These are phyloP conservation scores for Aphelocoma coerulescens DNA, from an alignment of 2,113 vertebrate genomes.

Conservation along the genomic window DNA sequence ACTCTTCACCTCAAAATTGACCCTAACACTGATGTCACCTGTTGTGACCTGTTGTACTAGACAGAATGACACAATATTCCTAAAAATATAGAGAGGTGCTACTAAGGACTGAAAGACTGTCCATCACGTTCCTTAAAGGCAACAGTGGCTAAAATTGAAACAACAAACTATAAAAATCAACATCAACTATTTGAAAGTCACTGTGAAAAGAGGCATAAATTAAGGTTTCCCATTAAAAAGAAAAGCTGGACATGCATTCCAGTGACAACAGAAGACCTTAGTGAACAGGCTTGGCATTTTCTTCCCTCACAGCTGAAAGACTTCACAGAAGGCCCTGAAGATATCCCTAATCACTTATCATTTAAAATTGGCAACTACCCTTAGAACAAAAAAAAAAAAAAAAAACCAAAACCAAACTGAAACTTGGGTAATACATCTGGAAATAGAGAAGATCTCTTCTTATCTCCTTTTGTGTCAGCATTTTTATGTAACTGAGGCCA, in stretches of 20 bases:
- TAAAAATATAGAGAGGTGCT: not conserved
- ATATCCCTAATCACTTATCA: not conserved
- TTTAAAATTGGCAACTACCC: not conserved
- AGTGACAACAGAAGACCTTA: not conserved
- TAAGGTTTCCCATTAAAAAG: not conserved
- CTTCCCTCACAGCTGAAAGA: not conserved
- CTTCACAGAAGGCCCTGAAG: not conserved
- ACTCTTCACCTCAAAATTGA: not conserved
- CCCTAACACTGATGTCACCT: not conserved
- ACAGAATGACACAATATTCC: not conserved
- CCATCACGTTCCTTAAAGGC: not conserved
- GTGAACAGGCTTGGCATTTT: not conserved
- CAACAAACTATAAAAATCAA: not conserved
- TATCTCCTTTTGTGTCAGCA: not conserved
- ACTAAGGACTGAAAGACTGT: not conserved
- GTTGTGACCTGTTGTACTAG: not conserved
- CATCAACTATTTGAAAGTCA: not conserved
- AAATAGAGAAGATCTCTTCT: not conserved
- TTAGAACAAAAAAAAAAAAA: not conserved
- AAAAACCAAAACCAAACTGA: not conserved
- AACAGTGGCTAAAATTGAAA: not conserved
- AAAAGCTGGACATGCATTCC: not conserved
- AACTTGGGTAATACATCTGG: not conserved
- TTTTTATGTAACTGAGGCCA: not conserved
- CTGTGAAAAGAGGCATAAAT: not conserved